phyloP scores from a whole-genome alignment of 1,140 invertebrate genomes.

The Scaptomyza hsui region DNA sequence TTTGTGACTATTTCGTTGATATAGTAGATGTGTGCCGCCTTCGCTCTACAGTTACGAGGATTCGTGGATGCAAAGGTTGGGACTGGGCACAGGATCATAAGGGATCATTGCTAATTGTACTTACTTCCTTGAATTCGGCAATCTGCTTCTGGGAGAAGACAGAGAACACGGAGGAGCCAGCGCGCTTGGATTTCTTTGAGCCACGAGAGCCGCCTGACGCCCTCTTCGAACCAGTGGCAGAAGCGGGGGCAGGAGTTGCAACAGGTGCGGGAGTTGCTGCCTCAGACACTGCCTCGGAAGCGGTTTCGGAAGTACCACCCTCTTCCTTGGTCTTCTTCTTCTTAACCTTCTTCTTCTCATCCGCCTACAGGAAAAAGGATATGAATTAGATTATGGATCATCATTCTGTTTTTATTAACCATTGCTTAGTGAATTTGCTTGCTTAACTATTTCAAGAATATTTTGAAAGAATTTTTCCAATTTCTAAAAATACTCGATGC shows the following conservation, averaged over 20 bases:
- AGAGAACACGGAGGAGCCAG: constrained; percentile 97
- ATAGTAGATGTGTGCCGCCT: constrained; percentile 1
- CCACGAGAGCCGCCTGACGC: constrained; percentile 87
- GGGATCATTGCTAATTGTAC: constrained; percentile 21
- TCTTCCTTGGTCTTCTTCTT: constrained; percentile 92
- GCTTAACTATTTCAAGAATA: constrained; percentile 14
- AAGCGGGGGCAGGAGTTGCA: constrained; percentile 86
- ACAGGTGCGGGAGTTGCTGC: constrained; percentile 86
- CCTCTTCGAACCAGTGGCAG: constrained; percentile 86
- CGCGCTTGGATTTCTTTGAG: constrained; percentile 91
- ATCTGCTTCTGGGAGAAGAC: constrained; percentile 98
- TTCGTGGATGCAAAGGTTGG: constrained; percentile 8
- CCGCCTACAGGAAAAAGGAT: constrained; percentile 85
- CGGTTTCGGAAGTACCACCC: constrained; percentile 87
- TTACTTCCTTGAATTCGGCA: constrained; percentile 97
- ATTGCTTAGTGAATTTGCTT: constrained; percentile 7
- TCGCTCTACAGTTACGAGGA: background rate
- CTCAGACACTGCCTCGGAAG: constrained; percentile 86
- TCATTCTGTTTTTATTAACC: background rate
- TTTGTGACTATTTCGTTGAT: too few relatives aligned
- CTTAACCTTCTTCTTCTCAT: constrained; percentile 92
- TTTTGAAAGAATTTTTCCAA: constrained; percentile 1
- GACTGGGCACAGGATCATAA: background rate
- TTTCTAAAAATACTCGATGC: constrained; percentile 36
- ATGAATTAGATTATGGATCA: background rate